These are phyloP conservation scores for Nothoprocta perdicaria DNA, from an alignment of 2,113 vertebrate species.

Conservation along the genomic window DNA sequence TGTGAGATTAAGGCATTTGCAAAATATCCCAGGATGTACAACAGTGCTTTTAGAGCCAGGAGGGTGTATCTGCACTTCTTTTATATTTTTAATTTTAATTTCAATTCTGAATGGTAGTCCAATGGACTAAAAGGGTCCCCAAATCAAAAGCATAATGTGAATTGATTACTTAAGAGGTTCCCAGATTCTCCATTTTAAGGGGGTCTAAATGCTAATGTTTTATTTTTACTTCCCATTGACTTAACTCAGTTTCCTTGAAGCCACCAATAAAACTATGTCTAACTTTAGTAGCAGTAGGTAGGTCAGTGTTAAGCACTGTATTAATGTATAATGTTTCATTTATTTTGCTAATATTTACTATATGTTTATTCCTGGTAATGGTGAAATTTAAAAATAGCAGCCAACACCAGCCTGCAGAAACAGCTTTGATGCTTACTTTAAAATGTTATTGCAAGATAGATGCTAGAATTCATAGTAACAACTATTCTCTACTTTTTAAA, in stretches of 20 bases:
- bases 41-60: neutral
- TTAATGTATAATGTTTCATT: neutral
- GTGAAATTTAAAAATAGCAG: neutral
- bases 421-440: neutral
- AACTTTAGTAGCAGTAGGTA: neutral
- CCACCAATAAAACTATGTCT: neutral
- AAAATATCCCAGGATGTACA: neutral
- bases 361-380: neutral
- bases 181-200: neutral
- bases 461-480: constrained; percentile 46
- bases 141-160: neutral
- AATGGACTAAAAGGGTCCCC: neutral
- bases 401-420: neutral
- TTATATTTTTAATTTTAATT: neutral
- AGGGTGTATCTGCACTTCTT: neutral
- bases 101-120: neutral
- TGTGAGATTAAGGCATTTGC: constrained; percentile 1
- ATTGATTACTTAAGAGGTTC: neutral
- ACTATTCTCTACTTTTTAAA: constrained; percentile 54
- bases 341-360: neutral
- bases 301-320: neutral
- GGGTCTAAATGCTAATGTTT: neutral
- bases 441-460: constrained; percentile 3
- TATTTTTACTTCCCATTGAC: neutral
- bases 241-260: neutral